Conservation (phyloP, 2,888 invertebrate species). For the Synanthedon vespiformis region DNA sequence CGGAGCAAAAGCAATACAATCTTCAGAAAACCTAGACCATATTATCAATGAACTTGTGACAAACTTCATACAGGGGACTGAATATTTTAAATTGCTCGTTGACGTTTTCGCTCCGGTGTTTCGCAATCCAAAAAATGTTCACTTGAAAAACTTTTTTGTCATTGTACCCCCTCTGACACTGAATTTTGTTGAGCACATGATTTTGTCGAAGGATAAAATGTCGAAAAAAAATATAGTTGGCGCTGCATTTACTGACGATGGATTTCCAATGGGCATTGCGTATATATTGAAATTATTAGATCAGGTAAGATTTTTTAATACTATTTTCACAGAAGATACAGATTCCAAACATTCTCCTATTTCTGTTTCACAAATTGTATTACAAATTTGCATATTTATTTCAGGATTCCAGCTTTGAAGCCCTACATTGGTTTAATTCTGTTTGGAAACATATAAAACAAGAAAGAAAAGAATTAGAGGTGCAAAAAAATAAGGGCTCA, state of each 20-base stretch:
- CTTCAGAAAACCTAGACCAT: conserved; percentile 80
- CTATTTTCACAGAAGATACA: not conserved
- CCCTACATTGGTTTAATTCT: conserved; percentile 95
- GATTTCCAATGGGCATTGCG: conserved; percentile 95
- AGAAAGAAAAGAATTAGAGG: conserved; percentile 70
- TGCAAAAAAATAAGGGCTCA: conserved; percentile 79
- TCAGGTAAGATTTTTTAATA: conserved; percentile 65
- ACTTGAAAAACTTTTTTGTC: conserved; percentile 91
- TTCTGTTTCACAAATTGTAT: not conserved
- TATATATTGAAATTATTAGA: conserved; percentile 92
- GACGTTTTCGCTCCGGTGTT: conserved; percentile 94
- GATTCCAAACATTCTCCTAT: not conserved
- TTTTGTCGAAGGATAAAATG: conserved; percentile 92
- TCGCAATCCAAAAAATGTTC: conserved; percentile 85
- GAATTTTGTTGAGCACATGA: conserved; percentile 94
- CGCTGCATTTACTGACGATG: conserved; percentile 96
- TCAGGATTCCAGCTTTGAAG: conserved; percentile 83
- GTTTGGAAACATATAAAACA: conserved; percentile 78
- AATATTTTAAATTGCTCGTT: conserved; percentile 89
- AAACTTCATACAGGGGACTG: conserved; percentile 90
- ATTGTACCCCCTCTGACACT: conserved; percentile 94
- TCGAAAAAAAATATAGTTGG: conserved; percentile 89
- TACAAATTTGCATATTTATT: conserved; percentile 10
- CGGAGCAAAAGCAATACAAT: conserved; percentile 70
- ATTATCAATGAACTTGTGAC: conserved; percentile 83